These are phyloP conservation scores for Prosapia bicincta DNA, from an alignment of 2,888 invertebrate species.

Conservation along the genomic window DNA sequence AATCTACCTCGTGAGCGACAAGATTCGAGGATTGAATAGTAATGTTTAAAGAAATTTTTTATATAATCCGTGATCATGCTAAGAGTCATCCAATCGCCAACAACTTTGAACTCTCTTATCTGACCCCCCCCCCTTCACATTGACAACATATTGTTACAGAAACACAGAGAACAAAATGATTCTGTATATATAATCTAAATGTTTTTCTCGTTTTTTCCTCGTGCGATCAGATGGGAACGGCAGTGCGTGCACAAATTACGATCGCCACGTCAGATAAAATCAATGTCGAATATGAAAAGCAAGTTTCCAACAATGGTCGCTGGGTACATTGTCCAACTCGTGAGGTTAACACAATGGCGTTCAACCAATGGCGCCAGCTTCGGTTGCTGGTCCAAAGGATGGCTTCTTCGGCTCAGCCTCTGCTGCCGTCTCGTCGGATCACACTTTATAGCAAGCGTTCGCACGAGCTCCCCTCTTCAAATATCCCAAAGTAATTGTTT, in stretches of 20 bases:
- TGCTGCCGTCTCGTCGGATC: not conserved
- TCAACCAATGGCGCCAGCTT: not conserved
- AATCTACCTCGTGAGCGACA: too few species aligned
- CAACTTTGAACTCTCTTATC: not conserved
- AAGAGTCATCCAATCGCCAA: not conserved
- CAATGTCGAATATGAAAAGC: constrained; percentile 28
- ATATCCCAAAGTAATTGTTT: too few species aligned
- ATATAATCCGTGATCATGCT: too few species aligned
- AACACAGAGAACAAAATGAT: not conserved
- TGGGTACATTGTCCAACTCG: constrained; percentile 8
- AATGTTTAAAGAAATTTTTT: too few species aligned
- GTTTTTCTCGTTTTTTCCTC: not conserved
- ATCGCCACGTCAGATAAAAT: constrained; percentile 27
- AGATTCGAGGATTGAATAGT: too few species aligned
- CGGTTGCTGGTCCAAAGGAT: not conserved
- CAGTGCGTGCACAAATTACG: constrained; percentile 25
- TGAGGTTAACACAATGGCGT: constrained; percentile 23
- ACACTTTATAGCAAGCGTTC: too few species aligned
- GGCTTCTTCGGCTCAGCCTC: not conserved
- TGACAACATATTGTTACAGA: not conserved
- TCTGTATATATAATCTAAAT: not conserved
- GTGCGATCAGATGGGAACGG: constrained; percentile 5
- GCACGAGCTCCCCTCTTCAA: too few species aligned
- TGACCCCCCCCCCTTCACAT: not conserved
- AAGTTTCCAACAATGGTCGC: constrained; percentile 22